Base-by-base conservation (phyloP, 2,888 invertebrate genomes). In the Calameuta idolon region DNA sequence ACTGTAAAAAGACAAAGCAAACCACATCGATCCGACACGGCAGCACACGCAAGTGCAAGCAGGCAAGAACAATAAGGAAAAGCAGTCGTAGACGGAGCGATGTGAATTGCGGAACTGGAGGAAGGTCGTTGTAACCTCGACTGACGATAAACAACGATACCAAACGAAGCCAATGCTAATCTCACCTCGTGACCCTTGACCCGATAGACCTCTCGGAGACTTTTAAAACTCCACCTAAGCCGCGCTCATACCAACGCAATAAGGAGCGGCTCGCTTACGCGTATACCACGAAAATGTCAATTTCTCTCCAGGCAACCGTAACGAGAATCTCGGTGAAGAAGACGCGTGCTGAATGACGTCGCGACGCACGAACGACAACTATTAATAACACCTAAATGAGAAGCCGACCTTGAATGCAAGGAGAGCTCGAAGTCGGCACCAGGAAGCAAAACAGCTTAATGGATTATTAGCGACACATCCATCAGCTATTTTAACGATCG, bases 371-470 rank as follows among this genome's bases (percentile, higher is more conserved):
- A 74, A 75, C 69, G 69, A 77, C 35, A 68, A 69, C 75, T 87
- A 86, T 85, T 86, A 87, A 87, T 87, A 84, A 82, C 82, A 74
- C 75, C 81, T 79, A 84, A 84, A 86, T 84, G 82, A 82, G 81
- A 82, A 79, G 79, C 81, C 79, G 81, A 34, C 87, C 87, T 87
- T 86, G 83, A 77, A 79, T 75, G 30, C 12, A 69, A 75, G 76
- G 77, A 80, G 69, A 74, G 71, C 75, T 73, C 79, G 73, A 75
- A 78, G 33, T 30, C 23, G 74, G 79, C 79, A 75, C 80, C 80
- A 78, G 80, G 80, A 82, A 83, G 79, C 77, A 77, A 79, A 74
- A 35, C 33, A 69, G 73, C 76, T 34, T 76, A 76, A 79, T 74
- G 79, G 73, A 79, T 79, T 69, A 35, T 71, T 75, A n/a, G 69